These are phyloP conservation scores for Rhagium mordax DNA, from an alignment of 2,888 invertebrate species.

Conservation along the genomic window DNA sequence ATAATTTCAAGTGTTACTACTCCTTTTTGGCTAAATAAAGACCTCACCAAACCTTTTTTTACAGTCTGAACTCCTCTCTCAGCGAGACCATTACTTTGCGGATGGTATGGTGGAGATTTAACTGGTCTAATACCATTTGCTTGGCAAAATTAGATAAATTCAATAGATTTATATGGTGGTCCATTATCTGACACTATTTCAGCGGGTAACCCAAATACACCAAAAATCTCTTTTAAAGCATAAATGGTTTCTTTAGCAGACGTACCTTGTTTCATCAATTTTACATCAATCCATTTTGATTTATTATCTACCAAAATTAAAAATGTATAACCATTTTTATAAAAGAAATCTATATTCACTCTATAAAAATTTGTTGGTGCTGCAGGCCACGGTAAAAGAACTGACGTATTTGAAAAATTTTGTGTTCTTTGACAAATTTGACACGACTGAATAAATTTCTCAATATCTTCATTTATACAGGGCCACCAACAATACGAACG, in stretches of 20 bases:
- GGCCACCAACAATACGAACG: slow-evolving; percentile 51
- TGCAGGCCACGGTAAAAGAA: slow-evolving; percentile 42
- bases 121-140: slow-evolving; percentile 52
- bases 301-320: slow-evolving; percentile 46
- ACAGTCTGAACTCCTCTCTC: slow-evolving; percentile 51
- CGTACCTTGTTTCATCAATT: slow-evolving; percentile 48
- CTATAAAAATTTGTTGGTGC: slow-evolving; percentile 41
- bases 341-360: slow-evolving; percentile 45
- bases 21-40: slow-evolving; percentile 26
- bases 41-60: slow-evolving; percentile 45
- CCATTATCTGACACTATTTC: slow-evolving; percentile 54
- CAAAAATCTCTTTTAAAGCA: slow-evolving; percentile 43
- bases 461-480: slow-evolving; percentile 42
- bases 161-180: no score
- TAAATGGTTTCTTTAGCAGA: slow-evolving; percentile 36
- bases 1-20: no score
- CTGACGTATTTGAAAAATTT: slow-evolving; percentile 42
- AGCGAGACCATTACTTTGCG: slow-evolving; percentile 50
- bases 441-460: slow-evolving; percentile 44
- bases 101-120: slow-evolving; percentile 52
- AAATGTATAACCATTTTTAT: slow-evolving; percentile 32
- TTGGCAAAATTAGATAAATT: slow-evolving; percentile 49
- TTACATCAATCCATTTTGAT: slow-evolving; percentile 52
- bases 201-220: slow-evolving; percentile 46
- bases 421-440: slow-evolving; percentile 45